Evolutionary conservation across 92 coral and sea anemone species (phyloP), one percentile per base, ranked within the genome.

Genomic region (Metridium senile): DNA sequence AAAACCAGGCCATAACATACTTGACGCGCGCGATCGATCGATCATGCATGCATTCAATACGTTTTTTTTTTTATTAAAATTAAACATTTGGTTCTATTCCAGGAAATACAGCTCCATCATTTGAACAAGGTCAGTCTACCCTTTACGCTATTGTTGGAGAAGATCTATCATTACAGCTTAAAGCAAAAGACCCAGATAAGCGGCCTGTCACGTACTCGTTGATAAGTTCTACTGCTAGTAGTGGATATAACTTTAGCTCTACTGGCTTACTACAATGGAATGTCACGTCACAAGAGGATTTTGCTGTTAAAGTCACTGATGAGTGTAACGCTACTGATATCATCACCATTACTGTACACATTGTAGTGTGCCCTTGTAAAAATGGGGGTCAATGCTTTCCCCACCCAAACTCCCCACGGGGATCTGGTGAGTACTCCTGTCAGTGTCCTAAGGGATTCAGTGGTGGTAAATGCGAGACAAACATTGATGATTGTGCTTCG

Each of bases 261-360:
- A 35, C 53, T 59, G 91, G 89, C 0, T 64, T 70, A 11, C 81
- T 90, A 62, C 68, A 52, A 19, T 86, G 84, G 83, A 70, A 57
- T 23, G 86, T 89, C 18, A 57, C 62, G 34, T 25, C 77, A 22
- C 58, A 57, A 49, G 57, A 17, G 33, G 72, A 58, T 0, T 83
- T 90, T 63, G 56, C 51, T n/a, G 51, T 90, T 53, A 35, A 78
- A 78, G 95, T 85, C 13, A 86, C 82, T 22, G 95, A 90, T 66
- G 88, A 79, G 26, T 90, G 95, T 54, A 82, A 84, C 35, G 86
- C 85, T 10, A 56, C 81, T 0, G 78, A 78, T 9, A 74, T 70
- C 29, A 66, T 85, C 43, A 66, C 76, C 22, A 45, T 85, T 51
- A 59, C 85, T 6, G 53, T 85, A 7, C 72, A 59, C 3, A 68